Evolutionary conservation across 1,140 invertebrate genomes (phyloP).

Genomic region (Drosophila takahashii): DNA sequence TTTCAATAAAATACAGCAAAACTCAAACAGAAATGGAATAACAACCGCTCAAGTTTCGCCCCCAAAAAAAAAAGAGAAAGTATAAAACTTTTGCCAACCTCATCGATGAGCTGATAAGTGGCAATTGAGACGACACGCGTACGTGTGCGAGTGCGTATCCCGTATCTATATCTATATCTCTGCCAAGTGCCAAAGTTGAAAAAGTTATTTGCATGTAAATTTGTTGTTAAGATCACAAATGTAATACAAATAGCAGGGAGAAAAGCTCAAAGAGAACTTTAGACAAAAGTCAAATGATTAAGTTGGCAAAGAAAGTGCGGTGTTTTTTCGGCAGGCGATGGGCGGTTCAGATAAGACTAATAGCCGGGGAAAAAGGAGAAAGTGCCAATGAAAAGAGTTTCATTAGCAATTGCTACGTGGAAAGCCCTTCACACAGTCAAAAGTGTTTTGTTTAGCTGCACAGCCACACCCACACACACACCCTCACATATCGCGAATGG

Average conservation of each 20-base stretch:
- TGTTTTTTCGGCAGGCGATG: not conserved
- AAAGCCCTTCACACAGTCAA: conserved; percentile 23
- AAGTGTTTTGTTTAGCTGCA: conserved; percentile 22
- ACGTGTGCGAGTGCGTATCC: conserved; percentile 8
- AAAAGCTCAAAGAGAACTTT: conserved; percentile 52
- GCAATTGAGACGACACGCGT: conserved; percentile 70
- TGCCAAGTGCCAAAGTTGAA: conserved; percentile 73
- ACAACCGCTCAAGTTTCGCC: conserved; percentile 48
- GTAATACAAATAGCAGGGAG: conserved; percentile 68
- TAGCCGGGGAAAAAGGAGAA: conserved; percentile 39
- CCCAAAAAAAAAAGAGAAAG: conserved; percentile 16
- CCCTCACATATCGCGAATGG: conserved; percentile 39
- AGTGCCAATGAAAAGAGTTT: conserved; percentile 59
- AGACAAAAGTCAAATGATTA: conserved; percentile 69
- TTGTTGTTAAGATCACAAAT: conserved; percentile 80
- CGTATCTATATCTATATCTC: conserved; percentile 13
- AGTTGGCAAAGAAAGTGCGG: conserved; percentile 13
- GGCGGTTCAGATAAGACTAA: conserved; percentile 25
- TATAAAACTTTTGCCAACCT: conserved; percentile 60
- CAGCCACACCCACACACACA: not conserved
- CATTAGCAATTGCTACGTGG: conserved; percentile 57
- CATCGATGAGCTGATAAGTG: conserved; percentile 81
- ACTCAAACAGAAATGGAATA: conserved; percentile 34
- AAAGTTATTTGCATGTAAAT: conserved; percentile 83
- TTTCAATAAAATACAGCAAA: conserved; percentile 55